Conservation (phyloP, 2,797 vertebrate species). For the Enteromius radiatus region DNA sequence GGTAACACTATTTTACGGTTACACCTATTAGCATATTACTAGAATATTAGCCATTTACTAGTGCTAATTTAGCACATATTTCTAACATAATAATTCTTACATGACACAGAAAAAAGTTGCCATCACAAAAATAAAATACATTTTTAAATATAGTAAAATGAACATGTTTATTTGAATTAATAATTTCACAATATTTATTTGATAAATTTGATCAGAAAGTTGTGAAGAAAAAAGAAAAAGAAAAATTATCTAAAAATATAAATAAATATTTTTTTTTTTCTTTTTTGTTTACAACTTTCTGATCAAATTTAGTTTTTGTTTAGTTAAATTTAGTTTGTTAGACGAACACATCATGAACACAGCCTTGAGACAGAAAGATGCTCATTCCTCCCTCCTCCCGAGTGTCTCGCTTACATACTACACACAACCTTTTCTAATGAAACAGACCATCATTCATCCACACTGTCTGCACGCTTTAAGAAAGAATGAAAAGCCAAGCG, state of each 20-base stretch:
- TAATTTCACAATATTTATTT: background rate
- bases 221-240: too few species aligned
- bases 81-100: too few species aligned
- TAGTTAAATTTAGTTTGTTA: too few species aligned
- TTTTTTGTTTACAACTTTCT: too few species aligned
- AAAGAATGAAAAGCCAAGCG: slow-evolving; percentile 23
- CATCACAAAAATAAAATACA: background rate
- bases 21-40: too few species aligned
- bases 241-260: too few species aligned
- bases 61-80: too few species aligned
- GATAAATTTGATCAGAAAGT: background rate
- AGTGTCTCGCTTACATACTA: background rate
- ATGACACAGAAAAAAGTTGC: background rate
- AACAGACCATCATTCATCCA: slow-evolving; percentile 30
- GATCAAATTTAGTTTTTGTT: too few species aligned
- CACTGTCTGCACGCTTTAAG: slow-evolving; percentile 4
- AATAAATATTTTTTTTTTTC: too few species aligned
- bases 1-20: too few species aligned
- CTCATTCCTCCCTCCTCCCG: background rate
- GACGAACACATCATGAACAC: background rate
- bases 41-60: too few species aligned
- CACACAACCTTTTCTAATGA: slow-evolving; percentile 5
- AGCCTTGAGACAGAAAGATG: background rate
- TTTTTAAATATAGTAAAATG: background rate
- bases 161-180: background rate